A percentile compares a stretch with the other conserved stretches of the same genome.
Conservation (phyloP, 1,140 invertebrate species). For the Apis florea region DNA sequence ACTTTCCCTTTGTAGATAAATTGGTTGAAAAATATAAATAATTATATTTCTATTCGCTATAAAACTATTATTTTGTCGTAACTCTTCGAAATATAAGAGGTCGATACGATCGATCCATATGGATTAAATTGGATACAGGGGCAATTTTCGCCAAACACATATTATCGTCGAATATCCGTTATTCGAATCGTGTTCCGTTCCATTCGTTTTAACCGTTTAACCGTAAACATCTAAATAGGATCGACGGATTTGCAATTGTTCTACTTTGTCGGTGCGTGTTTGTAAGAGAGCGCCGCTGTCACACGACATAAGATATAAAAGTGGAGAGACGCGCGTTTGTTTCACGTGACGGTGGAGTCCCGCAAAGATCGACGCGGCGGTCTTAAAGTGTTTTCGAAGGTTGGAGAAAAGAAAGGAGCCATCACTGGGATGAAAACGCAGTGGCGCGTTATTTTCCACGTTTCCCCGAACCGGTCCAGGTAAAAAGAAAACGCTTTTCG, state of each 20-base stretch:
- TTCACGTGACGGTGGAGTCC: not conserved
- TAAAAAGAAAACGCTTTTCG: constrained; percentile 50
- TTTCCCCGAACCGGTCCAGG: constrained; percentile 36
- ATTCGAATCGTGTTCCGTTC: too few relatives aligned
- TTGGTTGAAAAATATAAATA: too few relatives aligned
- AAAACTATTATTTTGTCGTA: too few relatives aligned
- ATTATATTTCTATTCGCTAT: too few relatives aligned
- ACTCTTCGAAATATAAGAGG: too few relatives aligned
- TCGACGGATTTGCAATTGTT: constrained; percentile 29
- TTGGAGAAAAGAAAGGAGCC: constrained; percentile 38
- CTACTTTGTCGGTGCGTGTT: constrained; percentile 1
- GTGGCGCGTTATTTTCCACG: constrained; percentile 42
- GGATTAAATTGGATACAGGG: too few relatives aligned
- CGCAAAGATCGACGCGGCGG: not conserved
- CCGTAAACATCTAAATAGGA: not conserved
- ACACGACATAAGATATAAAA: not conserved
- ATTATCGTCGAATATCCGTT: too few relatives aligned
- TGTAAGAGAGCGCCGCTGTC: not conserved
- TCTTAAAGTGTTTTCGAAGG: constrained; percentile 36
- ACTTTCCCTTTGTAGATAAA: too few relatives aligned
- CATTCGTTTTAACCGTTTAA: not conserved
- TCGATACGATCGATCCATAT: too few relatives aligned
- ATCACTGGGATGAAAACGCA: constrained; percentile 46
- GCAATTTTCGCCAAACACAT: too few relatives aligned
- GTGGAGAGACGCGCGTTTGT: not conserved